Percentiles rank a stretch among this genome's conserved stretches.
phyloP scores from a whole-genome alignment of 92 coral and sea anemone genomes.

The Galaxea fascicularis region DNA sequence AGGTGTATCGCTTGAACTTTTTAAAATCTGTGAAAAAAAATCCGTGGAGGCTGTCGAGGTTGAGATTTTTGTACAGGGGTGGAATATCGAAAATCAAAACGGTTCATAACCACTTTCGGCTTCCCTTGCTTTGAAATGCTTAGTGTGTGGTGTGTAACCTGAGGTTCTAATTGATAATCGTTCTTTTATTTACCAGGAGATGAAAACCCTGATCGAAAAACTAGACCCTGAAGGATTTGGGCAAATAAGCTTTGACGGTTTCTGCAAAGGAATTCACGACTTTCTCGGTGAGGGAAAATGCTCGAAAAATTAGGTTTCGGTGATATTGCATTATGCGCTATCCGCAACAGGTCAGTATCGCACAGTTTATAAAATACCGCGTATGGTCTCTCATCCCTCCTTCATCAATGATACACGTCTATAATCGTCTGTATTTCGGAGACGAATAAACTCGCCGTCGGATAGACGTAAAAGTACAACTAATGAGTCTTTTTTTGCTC shows the following conservation, averaged over 20 bases:
- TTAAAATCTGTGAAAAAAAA: background rate
- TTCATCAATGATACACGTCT: background rate
- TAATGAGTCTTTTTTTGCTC: background rate
- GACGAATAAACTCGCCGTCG: background rate
- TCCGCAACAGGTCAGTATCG: background rate
- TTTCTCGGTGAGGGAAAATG: constrained; percentile 79
- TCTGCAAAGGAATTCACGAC: constrained; percentile 92
- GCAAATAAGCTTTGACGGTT: constrained; percentile 86
- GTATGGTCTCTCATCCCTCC: background rate
- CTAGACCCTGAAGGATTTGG: constrained; percentile 95
- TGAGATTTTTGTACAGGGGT: background rate
- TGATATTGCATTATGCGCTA: constrained; percentile 35
- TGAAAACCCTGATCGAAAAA: constrained; percentile 80
- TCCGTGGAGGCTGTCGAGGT: background rate
- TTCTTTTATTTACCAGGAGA: constrained; percentile 70
- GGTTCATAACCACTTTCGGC: constrained; percentile 1
- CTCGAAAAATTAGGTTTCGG: background rate
- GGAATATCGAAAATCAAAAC: constrained; percentile 21
- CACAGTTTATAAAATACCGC: background rate
- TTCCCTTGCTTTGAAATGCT: background rate
- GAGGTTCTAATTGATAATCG: constrained; percentile 1
- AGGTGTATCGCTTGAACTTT: background rate
- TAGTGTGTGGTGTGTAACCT: background rate
- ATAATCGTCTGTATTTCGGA: background rate
- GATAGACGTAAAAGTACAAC: background rate